These are phyloP conservation scores for Cerastis leucographa DNA, from an alignment of 2,888 invertebrate genomes.

Conservation along the genomic window DNA sequence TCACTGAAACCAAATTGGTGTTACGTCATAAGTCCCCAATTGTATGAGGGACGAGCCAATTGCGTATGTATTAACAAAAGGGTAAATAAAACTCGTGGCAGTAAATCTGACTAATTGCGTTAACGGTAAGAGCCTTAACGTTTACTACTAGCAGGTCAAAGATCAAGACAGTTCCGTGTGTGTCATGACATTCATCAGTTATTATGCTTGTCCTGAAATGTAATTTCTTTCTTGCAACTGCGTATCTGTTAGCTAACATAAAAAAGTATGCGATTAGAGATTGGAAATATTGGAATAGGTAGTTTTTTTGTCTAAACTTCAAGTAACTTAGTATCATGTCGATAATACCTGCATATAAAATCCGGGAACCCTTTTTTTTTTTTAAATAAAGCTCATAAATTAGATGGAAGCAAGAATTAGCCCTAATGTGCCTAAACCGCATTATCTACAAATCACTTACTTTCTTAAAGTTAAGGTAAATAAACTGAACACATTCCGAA, in stretches of 20 bases:
- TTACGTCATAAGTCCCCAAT: neutral
- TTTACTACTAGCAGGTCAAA: conserved; percentile 27
- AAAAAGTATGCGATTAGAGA: neutral
- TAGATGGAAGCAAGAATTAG: no score
- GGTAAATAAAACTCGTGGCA: neutral
- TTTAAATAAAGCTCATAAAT: no score
- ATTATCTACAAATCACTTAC: neutral
- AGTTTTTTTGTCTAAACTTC: neutral
- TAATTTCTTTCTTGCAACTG: conserved; percentile 21
- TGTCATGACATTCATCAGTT: conserved; percentile 6
- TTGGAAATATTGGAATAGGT: neutral
- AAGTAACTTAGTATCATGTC: neutral
- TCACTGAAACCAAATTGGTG: neutral
- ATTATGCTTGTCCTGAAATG: conserved; percentile 22
- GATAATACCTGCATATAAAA: no score
- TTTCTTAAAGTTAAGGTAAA: neutral
- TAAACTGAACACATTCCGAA: neutral
- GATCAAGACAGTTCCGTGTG: conserved; percentile 10
- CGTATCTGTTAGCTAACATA: neutral
- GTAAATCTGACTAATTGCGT: conserved; percentile 34
- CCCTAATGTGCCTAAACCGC: no score
- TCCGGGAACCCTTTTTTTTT: neutral
- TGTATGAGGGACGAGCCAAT: neutral
- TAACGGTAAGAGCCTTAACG: conserved; percentile 4
- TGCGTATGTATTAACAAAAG: neutral